Evolutionary conservation across 2,888 invertebrate genomes (phyloP).

Genomic region (Melanchra persicariae): DNA sequence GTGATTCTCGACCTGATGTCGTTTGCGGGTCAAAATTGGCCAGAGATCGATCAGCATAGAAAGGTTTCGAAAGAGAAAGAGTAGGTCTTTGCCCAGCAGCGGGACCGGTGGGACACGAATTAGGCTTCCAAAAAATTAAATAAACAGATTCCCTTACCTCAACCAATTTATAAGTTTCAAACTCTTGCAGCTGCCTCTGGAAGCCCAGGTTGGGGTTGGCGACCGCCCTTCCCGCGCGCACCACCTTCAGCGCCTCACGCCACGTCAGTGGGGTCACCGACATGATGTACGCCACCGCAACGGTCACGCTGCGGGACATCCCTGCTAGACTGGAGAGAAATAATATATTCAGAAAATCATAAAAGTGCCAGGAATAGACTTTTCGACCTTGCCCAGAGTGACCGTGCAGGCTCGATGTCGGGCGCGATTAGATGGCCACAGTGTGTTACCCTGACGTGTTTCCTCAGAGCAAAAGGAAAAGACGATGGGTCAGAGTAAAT

Average conservation of each 20-base stretch:
- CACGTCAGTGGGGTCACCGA: conserved; percentile 96
- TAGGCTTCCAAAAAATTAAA: too few species aligned
- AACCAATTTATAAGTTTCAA: conserved; percentile 94
- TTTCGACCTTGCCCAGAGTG: background rate
- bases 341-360: too few species aligned
- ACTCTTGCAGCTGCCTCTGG: conserved; percentile 98
- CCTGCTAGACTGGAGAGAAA: conserved; percentile 94
- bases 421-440: background rate
- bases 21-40: too few species aligned
- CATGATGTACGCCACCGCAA: conserved; percentile 99
- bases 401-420: background rate
- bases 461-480: too few species aligned
- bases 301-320: conserved; percentile 98
- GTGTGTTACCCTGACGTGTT: too few species aligned
- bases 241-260: conserved; percentile 98
- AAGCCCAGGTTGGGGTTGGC: conserved; percentile 99
- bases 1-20: too few species aligned
- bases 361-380: background rate
- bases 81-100: too few species aligned
- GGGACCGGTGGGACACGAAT: too few species aligned
- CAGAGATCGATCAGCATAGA: too few species aligned
- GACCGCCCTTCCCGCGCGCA: conserved; percentile 96
- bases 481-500: too few species aligned
- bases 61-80: too few species aligned
- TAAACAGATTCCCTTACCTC: conserved; percentile 90